Base-by-base conservation (phyloP, 2,888 invertebrate genomes). In the Hemithea aestivaria region DNA sequence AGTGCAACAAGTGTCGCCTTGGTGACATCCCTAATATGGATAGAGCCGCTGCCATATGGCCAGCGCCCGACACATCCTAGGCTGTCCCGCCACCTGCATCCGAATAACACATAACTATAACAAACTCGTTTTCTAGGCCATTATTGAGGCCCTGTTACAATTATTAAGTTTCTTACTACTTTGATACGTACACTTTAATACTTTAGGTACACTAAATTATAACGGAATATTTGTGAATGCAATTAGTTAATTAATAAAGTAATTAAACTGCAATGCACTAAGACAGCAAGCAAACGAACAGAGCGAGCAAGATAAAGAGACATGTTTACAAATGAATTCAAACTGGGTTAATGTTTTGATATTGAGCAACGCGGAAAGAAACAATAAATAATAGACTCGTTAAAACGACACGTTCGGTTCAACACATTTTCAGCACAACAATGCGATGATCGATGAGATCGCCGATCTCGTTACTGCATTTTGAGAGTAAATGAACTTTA, bases 1-100 rank as follows among this genome's bases (percentile, higher is more conserved):
- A 74, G 87, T 82, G 87, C 87, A 87, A 81, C 85, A 77, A 83
- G 83, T 84, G 78, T 84, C 73, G 83, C 87, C 87, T 87, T 84
- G 87, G 58, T 73, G 58, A 66, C 66, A 68, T 73, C 78, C 85
- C 85, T 73, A 78, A 85, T 87, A 85, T 71, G 87, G 87, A 51
- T 59, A 63, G 71, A 65, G 66, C 62, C 62, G 73, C 75, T 71
- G 77, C 87, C 87, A 85, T 87, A 85, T 87, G 87, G 87, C 73
- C 67, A 57, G 71, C 71, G 62, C 53, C 58, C 72, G 73, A 80
- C 57, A 77, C 80, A 83, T 82, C 82, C 78, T 73, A 75, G 70
- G 62, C 61, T 64, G 64, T 61, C 62, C 60, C 55, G 61, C 57
- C 67, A 66, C 66, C 62, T 74, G 69, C 64, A 66, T 54, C 53